phyloP scores from a whole-genome alignment of 1,140 invertebrate species.

The Drosophila mojavensis region DNA sequence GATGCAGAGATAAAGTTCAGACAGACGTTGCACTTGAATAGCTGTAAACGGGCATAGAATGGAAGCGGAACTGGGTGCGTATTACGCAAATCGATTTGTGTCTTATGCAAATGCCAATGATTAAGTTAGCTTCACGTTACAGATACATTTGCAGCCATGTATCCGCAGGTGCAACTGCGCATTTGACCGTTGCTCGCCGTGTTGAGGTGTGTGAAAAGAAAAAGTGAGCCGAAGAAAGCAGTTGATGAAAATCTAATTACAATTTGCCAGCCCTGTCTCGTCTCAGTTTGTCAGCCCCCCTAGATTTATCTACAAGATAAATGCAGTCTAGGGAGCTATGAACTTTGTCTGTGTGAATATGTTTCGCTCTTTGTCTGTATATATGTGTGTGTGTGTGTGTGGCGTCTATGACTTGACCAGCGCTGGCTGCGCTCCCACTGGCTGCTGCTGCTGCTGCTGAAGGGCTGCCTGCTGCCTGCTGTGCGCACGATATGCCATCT shows the following conservation, averaged over 20 bases:
- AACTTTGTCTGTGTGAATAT: conserved; percentile 26
- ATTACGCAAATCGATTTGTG: conserved; percentile 66
- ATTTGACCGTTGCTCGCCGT: conserved; percentile 63
- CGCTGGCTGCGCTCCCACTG: conserved; percentile 33
- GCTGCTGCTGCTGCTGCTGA: conserved; percentile 50
- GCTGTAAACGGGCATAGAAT: conserved; percentile 41
- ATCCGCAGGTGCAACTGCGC: conserved; percentile 71
- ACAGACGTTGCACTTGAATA: conserved; percentile 26
- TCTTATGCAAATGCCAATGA: conserved; percentile 70
- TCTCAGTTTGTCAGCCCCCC: conserved; percentile 3
- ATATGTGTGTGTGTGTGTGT: conserved; percentile 9
- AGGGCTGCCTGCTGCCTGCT: conserved; percentile 46
- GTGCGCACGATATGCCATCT: conserved; percentile 88
- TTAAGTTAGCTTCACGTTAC: conserved; percentile 67
- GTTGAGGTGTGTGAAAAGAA: conserved; percentile 46
- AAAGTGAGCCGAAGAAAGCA: conserved; percentile 31
- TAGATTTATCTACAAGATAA: conserved; percentile 76
- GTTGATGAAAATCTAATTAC: conserved; percentile 69
- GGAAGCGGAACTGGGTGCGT: conserved; percentile 37
- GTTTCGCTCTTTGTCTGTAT: conserved; percentile 12
- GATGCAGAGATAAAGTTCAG: conserved; percentile 45
- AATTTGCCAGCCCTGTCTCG: conserved; percentile 47
- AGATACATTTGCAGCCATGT: conserved; percentile 71
- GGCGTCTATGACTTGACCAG: conserved; percentile 63
- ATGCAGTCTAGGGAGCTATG: conserved; percentile 60